Conservation (phyloP, 2,113 vertebrate species). For the Papio anubis region DNA sequence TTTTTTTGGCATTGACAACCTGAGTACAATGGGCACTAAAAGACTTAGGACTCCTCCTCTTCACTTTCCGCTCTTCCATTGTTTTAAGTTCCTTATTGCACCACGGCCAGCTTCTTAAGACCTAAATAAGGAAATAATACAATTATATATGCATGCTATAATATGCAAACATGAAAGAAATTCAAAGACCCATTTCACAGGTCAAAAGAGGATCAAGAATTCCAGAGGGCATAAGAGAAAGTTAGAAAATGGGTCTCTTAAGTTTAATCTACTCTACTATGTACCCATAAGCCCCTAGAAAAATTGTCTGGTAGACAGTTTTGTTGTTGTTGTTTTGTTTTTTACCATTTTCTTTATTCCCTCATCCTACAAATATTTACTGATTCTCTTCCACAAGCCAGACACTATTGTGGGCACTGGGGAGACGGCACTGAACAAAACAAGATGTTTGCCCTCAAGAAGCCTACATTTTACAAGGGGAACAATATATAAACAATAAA, state of each 20-base stretch:
- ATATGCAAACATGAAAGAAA: not conserved
- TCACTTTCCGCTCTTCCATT: conserved; percentile 96
- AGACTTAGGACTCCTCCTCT: conserved; percentile 93
- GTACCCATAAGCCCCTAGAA: not conserved
- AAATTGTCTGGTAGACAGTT: not conserved
- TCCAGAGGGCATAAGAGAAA: not conserved
- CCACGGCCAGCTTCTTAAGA: conserved; percentile 49
- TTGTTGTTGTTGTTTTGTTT: not conserved
- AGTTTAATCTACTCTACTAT: not conserved
- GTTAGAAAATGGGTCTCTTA: not conserved
- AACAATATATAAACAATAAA: not conserved
- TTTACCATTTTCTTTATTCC: conserved; percentile 4
- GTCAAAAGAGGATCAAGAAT: not conserved
- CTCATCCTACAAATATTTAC: not conserved
- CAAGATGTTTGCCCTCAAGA: not conserved
- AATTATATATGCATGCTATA: not conserved
- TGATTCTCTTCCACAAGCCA: not conserved
- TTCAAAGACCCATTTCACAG: not conserved
- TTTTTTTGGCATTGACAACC: conserved; percentile 86
- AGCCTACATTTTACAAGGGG: not conserved
- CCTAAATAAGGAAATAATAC: conserved; percentile 26
- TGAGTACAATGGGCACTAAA: conserved; percentile 87
- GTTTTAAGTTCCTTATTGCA: conserved; percentile 57
- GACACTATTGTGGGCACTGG: not conserved
- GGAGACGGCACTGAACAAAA: not conserved